A percentile compares a stretch with the other conserved stretches of the same genome.
Conservation (phyloP, 1,140 invertebrate species). For the Paraescarpia echinospica region DNA sequence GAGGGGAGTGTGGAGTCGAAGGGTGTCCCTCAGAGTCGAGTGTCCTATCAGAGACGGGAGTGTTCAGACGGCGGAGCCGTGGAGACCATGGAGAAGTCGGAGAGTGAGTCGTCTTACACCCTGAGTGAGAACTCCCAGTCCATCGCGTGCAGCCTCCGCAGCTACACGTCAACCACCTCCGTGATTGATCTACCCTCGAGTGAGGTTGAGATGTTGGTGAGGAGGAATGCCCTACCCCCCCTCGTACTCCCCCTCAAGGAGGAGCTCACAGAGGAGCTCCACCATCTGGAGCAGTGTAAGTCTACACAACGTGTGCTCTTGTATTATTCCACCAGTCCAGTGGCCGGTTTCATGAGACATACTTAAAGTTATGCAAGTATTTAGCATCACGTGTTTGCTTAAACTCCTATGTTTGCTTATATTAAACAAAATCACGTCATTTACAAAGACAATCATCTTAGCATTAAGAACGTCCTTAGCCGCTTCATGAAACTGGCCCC, state of each 20-base stretch:
- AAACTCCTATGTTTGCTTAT: no score
- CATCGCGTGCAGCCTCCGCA: background rate
- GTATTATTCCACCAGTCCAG: no score
- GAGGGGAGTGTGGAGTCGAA: constrained; percentile 34
- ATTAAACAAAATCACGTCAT: no score
- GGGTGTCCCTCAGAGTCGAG: background rate
- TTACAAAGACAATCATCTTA: no score
- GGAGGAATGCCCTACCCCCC: constrained; percentile 29
- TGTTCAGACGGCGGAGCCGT: background rate
- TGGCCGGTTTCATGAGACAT: no score
- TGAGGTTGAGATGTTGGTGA: constrained; percentile 24
- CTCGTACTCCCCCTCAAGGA: constrained; percentile 16
- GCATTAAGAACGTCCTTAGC: no score
- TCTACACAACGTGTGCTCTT: constrained; percentile 15
- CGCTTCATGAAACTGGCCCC: no score
- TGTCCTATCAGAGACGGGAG: background rate
- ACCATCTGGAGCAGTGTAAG: constrained; percentile 40
- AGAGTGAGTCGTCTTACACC: constrained; percentile 9
- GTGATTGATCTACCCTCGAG: constrained; percentile 25
- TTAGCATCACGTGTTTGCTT: no score
- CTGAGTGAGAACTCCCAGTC: background rate
- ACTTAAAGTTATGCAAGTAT: no score
- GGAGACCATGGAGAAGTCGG: background rate
- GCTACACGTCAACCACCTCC: constrained; percentile 34
- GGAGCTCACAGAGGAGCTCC: constrained; percentile 37